Evolutionary conservation across 2,888 invertebrate genomes (phyloP), one percentile per base, ranked within the genome.

Genomic region (Mimachlamys varia): DNA sequence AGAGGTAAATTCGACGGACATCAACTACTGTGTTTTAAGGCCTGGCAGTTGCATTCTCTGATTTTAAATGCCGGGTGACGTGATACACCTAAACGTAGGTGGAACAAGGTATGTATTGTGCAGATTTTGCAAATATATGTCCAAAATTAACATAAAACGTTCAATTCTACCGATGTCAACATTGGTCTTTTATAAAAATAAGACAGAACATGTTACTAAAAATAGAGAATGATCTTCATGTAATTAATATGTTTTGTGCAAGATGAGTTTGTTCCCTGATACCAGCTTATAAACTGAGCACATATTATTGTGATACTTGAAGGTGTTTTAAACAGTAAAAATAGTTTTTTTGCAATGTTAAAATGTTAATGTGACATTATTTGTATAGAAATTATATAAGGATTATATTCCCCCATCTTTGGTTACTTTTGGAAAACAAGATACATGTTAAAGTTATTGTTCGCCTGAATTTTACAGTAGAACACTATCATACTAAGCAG

Each of bases 81-180:
- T 99, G 94, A 98, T 99, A 92, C 98, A 99, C 97, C 97, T 99
- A 94, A 99, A 99, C 97, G 98, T 99, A 94, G 99, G 99, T 92
- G 99, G 99, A 93, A 98, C 98, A 95, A 98, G 98, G 91, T 92
- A 88, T n/a, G 76, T 53, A 44, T 7, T 44, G 44, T 5, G 44
- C 44, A 87, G 33, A 49, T 19, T 55, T 2, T 22, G 22, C 17
- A 38, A n/a, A 22, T 38, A 37, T 90, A 50, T 17, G 27, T 1
- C 50, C 7, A 87, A 49, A 38, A 49, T 50, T n/a, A 27, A 55
- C 53, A 33, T 5, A 33, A 53, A 88, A 19, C 19, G 53, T 27
- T 19, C 58, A 53, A 76, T 50, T 76, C 17, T 2, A 27, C 13
- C 27, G 33, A 76, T 76, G 76, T 76, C 76, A 33, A 76, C 33